Base-by-base conservation (phyloP, 2,888 invertebrate genomes). In the Lycocerus yunnanus region DNA sequence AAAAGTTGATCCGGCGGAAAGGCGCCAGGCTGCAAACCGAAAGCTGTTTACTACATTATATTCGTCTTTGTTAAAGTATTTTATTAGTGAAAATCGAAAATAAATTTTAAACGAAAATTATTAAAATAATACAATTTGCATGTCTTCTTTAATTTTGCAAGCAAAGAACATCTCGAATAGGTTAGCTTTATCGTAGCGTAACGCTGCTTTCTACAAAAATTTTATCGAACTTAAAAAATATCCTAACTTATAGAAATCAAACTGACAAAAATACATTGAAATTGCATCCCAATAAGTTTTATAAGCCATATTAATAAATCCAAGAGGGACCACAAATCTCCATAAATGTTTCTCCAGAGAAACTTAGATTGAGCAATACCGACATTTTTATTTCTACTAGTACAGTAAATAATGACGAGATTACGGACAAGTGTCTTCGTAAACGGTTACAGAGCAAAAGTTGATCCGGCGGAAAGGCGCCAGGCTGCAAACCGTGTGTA, bases 381-480 rank as follows among this genome's bases (percentile, higher is more conserved):
- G 15, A 58, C 58, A 67, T 10, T 43, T 43, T 43, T 67, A 68
- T 70, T 74, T 67, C 24, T 68, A 15, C 68, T 68, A 74, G 58
- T 71, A 70, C 63, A 71, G 69, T 71, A 65, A 74, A 71, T 71
- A 74, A 71, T 66, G 59, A 71, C 68, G 58, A 68, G 20, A 74
- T 68, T 68, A 71, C 68, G 65, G 66, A 75, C 75, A 75, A 70
- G 76, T 74, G 74, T 75, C 74, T 72, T 69, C 58, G 72, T 69
- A 74, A 77, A 76, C 74, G 70, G 71, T 76, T 74, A 72, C 68
- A 73, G 73, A 76, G 71, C 75, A 78, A 74, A 76, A 77, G 76
- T 75, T 74, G 77, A 70, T 68, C 77, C 74, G 76, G 78, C 79
- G 74, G 69, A 72, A 69, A 78, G 79, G 79, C 79, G 79, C 79